A percentile compares a stretch with the other conserved stretches of the same genome.
Conservation (phyloP, 2,888 invertebrate species). For the Scaptomyza flava region DNA sequence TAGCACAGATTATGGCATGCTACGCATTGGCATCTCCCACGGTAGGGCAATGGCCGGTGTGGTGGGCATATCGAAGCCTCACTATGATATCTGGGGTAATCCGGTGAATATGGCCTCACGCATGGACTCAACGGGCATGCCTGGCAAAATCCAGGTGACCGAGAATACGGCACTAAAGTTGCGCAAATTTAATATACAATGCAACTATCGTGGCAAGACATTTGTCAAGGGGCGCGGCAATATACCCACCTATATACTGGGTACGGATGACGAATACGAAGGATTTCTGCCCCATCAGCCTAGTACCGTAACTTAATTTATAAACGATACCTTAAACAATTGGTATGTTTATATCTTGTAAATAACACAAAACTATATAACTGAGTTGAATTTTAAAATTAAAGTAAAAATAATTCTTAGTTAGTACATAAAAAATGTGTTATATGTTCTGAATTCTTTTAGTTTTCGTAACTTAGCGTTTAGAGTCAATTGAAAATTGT, state of each 20-base stretch:
- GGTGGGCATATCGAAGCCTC: conserved; percentile 95
- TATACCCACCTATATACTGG: conserved; percentile 90
- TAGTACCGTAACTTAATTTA: conserved; percentile 21
- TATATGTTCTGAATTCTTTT: too few species aligned
- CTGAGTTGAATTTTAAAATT: not conserved
- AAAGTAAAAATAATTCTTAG: not conserved
- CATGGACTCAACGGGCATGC: conserved; percentile 96
- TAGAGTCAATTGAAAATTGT: not conserved
- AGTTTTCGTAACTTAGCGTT: not conserved
- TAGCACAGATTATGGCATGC: conserved; percentile 79
- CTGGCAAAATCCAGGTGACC: conserved; percentile 92
- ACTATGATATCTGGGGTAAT: conserved; percentile 99
- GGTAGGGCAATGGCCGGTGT: conserved; percentile 97
- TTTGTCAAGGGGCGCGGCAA: conserved; percentile 89
- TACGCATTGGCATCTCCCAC: conserved; percentile 90
- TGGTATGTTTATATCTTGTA: conserved; percentile 26
- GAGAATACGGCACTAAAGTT: conserved; percentile 89
- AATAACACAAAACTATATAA: conserved; percentile 7
- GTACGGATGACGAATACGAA: conserved; percentile 87
- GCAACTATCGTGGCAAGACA: conserved; percentile 89
- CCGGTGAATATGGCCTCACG: conserved; percentile 98
- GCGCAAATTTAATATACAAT: conserved; percentile 88
- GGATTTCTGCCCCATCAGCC: conserved; percentile 81
- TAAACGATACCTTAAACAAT: conserved; percentile 4
- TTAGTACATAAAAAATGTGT: not conserved